Evolutionary conservation across 2,888 invertebrate species (phyloP).

Genomic region (Choristoneura rosaceana): DNA sequence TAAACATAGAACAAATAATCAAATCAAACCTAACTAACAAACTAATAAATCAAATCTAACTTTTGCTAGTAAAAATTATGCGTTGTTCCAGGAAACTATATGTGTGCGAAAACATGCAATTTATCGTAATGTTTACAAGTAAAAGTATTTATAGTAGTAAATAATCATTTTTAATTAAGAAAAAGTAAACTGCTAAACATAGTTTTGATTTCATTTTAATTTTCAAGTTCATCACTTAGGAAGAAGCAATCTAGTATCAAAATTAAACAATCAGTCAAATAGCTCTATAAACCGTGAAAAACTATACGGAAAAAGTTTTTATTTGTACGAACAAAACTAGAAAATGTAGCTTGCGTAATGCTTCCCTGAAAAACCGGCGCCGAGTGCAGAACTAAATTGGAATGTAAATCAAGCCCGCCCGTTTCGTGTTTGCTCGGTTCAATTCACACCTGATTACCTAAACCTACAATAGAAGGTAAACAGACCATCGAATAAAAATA

Average conservation of each 20-base stretch:
- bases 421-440: constrained; percentile 66
- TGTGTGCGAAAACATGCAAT: too few relatives aligned
- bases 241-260: background rate
- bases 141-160: too few relatives aligned
- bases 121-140: too few relatives aligned
- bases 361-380: constrained; percentile 59
- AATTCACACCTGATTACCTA: constrained; percentile 74
- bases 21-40: too few relatives aligned
- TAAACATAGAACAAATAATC: too few relatives aligned
- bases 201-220: too few relatives aligned
- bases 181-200: too few relatives aligned
- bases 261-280: constrained; percentile 30
- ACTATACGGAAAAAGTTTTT: constrained; percentile 32
- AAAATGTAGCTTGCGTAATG: constrained; percentile 38
- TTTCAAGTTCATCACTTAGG: too few relatives aligned
- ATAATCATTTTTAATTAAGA: too few relatives aligned
- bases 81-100: too few relatives aligned
- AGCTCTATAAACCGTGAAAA: constrained; percentile 32
- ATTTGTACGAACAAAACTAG: constrained; percentile 38
- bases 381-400: constrained; percentile 74
- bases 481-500: constrained; percentile 2
- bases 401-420: constrained; percentile 78
- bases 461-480: constrained; percentile 48
- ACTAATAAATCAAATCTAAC: too few relatives aligned
- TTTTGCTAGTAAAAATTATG: too few relatives aligned